Percentiles rank a stretch among this genome's conserved stretches.
phyloP scores from a whole-genome alignment of 2,113 vertebrate species.

The rat (Rattus norvegicus) region GRCr8 NC_086037.1:48118001-48118500 shows the following conservation, averaged over 20 bases:
- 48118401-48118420: neutral
- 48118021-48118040: neutral
- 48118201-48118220: neutral
- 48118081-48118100: neutral
- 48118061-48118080: neutral
- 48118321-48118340: neutral
- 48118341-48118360: neutral
- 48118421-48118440: neutral
- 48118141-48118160: neutral
- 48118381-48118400: neutral
- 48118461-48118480: neutral
- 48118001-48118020: neutral
- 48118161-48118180: neutral
- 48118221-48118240: neutral
- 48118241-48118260: neutral
- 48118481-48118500: neutral
- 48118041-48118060: neutral
- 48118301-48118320: neutral
- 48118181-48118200: neutral
- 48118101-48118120: neutral
- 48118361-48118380: neutral
- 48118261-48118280: neutral
- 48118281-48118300: neutral
- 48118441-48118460: neutral
- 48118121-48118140: neutral